phyloP scores from a whole-genome alignment of 92 coral and sea anemone genomes.

The Anthopleura xanthogrammica region DNA sequence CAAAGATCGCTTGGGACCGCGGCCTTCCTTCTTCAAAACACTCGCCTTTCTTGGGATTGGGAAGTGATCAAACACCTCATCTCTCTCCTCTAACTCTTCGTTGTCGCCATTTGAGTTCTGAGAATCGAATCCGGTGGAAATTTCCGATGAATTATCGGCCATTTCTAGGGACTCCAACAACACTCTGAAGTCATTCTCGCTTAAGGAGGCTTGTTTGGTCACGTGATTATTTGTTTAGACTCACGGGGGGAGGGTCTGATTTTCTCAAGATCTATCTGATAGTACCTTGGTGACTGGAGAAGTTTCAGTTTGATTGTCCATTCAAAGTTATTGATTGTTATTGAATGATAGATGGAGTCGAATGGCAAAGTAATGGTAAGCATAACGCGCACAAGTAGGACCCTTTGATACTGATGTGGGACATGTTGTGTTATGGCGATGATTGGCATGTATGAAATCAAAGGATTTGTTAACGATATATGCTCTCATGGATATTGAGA shows the following conservation, averaged over 20 bases:
- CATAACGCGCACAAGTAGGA: too few relatives aligned
- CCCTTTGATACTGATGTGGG: too few relatives aligned
- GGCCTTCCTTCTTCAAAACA: conserved; percentile 83
- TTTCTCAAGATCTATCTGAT: neutral
- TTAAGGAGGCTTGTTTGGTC: conserved; percentile 53
- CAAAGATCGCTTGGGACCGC: conserved; percentile 69
- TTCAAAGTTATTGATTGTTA: too few relatives aligned
- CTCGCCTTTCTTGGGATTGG: conserved; percentile 82
- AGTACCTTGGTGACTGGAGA: neutral
- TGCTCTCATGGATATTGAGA: too few relatives aligned
- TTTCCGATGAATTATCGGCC: conserved; percentile 70
- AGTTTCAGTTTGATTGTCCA: too few relatives aligned
- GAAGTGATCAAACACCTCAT: conserved; percentile 37
- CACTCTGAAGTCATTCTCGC: conserved; percentile 18
- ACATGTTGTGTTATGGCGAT: too few relatives aligned
- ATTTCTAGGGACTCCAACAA: conserved; percentile 50
- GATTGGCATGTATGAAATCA: too few relatives aligned
- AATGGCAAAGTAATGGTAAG: too few relatives aligned
- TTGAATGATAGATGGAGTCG: too few relatives aligned
- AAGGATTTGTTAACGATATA: too few relatives aligned
- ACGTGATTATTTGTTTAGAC: conserved; percentile 40
- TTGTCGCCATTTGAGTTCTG: conserved; percentile 66
- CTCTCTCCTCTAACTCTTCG: conserved; percentile 58
- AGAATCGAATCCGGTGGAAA: conserved; percentile 57
- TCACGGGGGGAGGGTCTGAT: conserved; percentile 4